Percentiles rank a stretch among this genome's conserved stretches.
phyloP scores from a whole-genome alignment of 2,888 invertebrate species.

The Anoncus sp. region DNA sequence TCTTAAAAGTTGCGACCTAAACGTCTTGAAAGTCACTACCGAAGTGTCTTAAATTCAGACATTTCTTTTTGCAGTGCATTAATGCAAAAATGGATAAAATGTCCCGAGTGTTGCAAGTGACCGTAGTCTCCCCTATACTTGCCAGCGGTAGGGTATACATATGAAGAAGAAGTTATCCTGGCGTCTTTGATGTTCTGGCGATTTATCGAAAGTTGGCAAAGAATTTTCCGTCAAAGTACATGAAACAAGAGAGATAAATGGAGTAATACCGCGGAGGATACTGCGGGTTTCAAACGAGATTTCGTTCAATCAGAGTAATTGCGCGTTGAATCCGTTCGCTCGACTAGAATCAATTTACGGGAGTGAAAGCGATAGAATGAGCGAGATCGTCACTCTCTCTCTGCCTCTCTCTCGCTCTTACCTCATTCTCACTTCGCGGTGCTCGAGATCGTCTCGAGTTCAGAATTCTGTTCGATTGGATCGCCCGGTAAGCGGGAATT shows the following conservation, averaged over 20 bases:
- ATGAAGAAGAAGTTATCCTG: conserved; percentile 4
- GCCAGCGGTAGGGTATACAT: background rate
- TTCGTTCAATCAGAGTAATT: conserved; percentile 78
- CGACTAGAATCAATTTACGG: conserved; percentile 72
- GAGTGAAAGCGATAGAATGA: conserved; percentile 48
- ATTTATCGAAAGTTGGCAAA: conserved; percentile 25
- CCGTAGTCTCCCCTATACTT: no score
- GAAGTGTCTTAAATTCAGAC: no score
- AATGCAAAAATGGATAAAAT: no score
- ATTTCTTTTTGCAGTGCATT: no score
- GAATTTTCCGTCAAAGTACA: conserved; percentile 15
- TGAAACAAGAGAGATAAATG: conserved; percentile 4
- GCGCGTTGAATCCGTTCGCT: conserved; percentile 75
- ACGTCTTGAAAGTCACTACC: no score
- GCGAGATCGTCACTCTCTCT: conserved; percentile 26
- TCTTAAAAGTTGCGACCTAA: no score
- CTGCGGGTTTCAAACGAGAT: conserved; percentile 55
- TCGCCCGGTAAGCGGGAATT: background rate
- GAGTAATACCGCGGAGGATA: background rate
- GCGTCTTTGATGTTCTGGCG: conserved; percentile 43
- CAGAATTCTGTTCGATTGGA: conserved; percentile 2
- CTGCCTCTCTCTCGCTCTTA: conserved; percentile 26
- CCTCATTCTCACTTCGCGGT: conserved; percentile 5
- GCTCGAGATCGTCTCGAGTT: conserved; percentile 14
- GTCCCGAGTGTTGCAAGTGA: no score